Evolutionary conservation across 2,797 vertebrate genomes (phyloP).

Genomic region (Phalanger gymnotis): DNA sequence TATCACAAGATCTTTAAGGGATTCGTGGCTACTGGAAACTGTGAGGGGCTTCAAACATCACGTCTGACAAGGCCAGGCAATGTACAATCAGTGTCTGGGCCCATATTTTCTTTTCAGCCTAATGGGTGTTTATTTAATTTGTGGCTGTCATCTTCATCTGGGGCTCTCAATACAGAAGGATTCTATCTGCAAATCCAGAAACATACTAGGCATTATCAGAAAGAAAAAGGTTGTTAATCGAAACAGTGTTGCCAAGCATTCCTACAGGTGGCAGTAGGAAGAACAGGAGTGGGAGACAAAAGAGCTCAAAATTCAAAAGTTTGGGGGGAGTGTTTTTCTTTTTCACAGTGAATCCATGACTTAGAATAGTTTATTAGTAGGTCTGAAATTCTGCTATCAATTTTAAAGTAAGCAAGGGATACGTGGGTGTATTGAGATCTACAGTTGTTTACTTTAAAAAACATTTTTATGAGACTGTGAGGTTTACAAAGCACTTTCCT

Average conservation of each 20-base stretch:
- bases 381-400: constrained; percentile 24
- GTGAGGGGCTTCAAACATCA: not conserved
- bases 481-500: not conserved
- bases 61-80: not conserved
- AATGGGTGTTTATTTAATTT: not conserved
- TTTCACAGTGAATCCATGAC: not conserved
- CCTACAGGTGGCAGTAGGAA: not conserved
- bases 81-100: not conserved
- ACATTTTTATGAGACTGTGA: constrained; percentile 3
- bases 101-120: not conserved
- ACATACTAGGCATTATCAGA: not conserved
- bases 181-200: constrained; percentile 9
- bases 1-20: not conserved
- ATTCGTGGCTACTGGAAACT: not conserved
- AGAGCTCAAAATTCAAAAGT: not conserved
- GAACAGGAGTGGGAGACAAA: constrained; percentile 17
- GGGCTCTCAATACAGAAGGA: not conserved
- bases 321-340: not conserved
- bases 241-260: not conserved
- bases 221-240: not conserved
- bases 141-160: too few species aligned
- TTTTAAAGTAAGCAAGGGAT: not conserved
- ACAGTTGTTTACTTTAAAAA: not conserved
- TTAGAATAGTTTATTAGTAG: not conserved
- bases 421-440: not conserved